Conservation (phyloP, 2,113 vertebrate species). For the Gymnarchus niloticus region DNA sequence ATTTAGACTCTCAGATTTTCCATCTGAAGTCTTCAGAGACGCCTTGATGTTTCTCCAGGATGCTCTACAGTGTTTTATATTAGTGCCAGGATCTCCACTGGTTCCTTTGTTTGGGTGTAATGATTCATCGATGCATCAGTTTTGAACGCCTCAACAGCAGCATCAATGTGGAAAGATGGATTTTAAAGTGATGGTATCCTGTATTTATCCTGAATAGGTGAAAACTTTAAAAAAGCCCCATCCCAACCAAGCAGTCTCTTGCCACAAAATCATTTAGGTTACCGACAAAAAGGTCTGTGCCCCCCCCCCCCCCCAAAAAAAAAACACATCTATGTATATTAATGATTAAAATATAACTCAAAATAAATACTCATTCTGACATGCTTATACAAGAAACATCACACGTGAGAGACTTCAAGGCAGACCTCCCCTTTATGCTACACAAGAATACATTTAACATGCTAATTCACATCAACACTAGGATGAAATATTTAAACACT, state of each 20-base stretch:
- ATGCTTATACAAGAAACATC: neutral
- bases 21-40: neutral
- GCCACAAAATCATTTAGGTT: too few species aligned
- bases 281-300: too few species aligned
- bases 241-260: too few species aligned
- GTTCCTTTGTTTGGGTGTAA: neutral
- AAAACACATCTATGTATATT: neutral
- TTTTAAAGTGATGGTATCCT: neutral
- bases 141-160: neutral
- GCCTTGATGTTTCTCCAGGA: neutral
- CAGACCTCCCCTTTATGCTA: neutral
- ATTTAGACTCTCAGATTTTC: neutral
- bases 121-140: neutral
- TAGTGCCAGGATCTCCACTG: neutral
- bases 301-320: too few species aligned
- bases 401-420: neutral
- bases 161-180: neutral
- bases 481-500: neutral
- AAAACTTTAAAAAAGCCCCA: neutral
- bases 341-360: neutral
- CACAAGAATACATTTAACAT: neutral
- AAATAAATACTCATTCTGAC: neutral
- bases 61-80: neutral
- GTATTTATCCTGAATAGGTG: neutral
- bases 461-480: neutral